Percentiles rank a stretch among this genome's conserved stretches.
phyloP scores from a whole-genome alignment of 2,113 vertebrate genomes.

The Naja naja region DNA sequence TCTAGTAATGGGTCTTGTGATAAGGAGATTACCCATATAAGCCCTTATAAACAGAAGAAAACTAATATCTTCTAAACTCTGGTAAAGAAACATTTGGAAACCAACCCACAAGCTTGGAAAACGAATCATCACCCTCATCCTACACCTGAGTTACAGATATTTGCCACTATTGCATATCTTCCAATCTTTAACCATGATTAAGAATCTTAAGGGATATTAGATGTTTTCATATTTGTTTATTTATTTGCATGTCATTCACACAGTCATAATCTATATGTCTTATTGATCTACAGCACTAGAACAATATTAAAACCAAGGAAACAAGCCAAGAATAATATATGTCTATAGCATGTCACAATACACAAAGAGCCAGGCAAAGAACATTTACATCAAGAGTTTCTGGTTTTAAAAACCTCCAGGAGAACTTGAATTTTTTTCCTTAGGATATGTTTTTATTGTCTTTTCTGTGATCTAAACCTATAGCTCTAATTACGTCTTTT shows the following conservation, averaged over 20 bases:
- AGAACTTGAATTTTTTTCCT: conserved; percentile 23
- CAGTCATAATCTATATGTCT: background rate
- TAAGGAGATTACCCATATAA: no score
- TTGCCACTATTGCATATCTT: background rate
- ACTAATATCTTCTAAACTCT: no score
- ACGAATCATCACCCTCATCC: no score
- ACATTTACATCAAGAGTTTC: conserved; percentile 14
- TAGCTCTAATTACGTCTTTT: background rate
- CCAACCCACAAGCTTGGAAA: no score
- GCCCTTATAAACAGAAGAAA: no score
- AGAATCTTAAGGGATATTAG: background rate
- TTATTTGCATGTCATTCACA: background rate
- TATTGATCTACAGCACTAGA: background rate
- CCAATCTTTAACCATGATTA: background rate
- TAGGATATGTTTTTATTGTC: conserved; percentile 27
- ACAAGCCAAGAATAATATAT: background rate
- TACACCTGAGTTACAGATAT: no score
- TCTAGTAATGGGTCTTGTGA: no score
- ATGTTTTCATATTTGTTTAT: background rate
- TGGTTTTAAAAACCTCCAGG: conserved; percentile 26
- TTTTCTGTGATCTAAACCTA: conserved; percentile 10
- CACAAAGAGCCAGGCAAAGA: background rate
- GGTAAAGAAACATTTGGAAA: no score
- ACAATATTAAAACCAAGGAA: background rate
- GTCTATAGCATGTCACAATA: background rate